Base-by-base conservation (phyloP, 2,797 vertebrate genomes). In the Fringilla coelebs region DNA sequence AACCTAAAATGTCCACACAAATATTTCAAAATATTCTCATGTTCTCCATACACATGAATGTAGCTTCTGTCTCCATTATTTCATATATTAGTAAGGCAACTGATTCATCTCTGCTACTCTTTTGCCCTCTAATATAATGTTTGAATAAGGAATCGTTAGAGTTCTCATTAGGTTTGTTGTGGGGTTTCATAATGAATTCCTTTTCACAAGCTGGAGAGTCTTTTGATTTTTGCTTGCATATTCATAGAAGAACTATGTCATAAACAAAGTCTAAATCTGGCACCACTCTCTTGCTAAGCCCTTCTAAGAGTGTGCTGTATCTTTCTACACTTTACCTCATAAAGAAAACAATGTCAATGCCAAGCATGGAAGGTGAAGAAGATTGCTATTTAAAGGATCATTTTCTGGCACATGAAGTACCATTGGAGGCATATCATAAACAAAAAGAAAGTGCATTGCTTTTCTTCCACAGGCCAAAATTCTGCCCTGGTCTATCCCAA, bases 221-320 rank as follows among this genome's bases (percentile, higher is more conserved):
- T 94, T 96, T 93, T 96, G 94, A 96, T 95, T 94, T 95, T 96
- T 93, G 82, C 82, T 96, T 96, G 95, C 90, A 94, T 96, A 96
- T 96, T 96, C 95, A 95, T 95, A 90, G 86, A 94, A 91, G 88
- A 95, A 90, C 90, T 88, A 68, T 96, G 83, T 88, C 90, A 95
- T 95, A 96, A 96, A 96, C 91, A 95, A 94, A 94, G 79, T 93
- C 95, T 96, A 96, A 95, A 95, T 96, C 94, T 90, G 91, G 93
- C 94, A 93, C 70, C 85, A 78, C 85, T 86, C 82, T 83, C 76
- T 86, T 86, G 67, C 29, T 94, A 81, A 95, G 80, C 76, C 88
- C 60, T 1, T 5, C 49, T 92, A 89, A 92, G 89, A 72, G 79
- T 95, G 85, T 41, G 40, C 62, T 88, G 70, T 86, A 94, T 93